Base-by-base conservation (phyloP, 2,888 invertebrate genomes). In the Herminia tarsipennalis region DNA sequence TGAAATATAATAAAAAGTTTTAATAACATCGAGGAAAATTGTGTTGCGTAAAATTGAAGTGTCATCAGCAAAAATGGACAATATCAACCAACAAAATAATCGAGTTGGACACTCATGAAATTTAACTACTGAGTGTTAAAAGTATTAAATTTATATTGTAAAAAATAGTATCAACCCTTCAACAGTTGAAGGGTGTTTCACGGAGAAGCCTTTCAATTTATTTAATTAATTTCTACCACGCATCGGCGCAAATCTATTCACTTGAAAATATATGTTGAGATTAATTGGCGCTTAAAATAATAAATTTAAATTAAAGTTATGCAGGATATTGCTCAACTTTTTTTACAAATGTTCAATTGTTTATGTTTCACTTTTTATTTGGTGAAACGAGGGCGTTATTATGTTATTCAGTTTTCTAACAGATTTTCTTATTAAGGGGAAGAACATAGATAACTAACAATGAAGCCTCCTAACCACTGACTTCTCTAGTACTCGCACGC, bases 201-300 rank as follows among this genome's bases (percentile, higher is more conserved):
- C 39, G 30, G 33, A 29, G 57, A 62, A 73, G 62, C 59, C 66
- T 72, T 75, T 71, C 61, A 73, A 73, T 78, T 75, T 79, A 78
- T 73, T 70, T 55, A 78, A 78, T 78, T 73, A 74, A 70, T 56
- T 72, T 70, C 65, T 67, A 51, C 54, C 47, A 62, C 63, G 71
- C 70, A 46, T 53, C 63, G 41, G 39, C 29, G 46, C 41, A 37
- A 42, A 45, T 63, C 55, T 51, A 55, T 62, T 50, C 56, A 62
- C 59, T 67, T 57, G 37, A 46, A 55, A 63, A 65, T 61, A 66
- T 57, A 59, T n/a, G 58, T 58, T 47, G 42, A 13, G 27, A 13
- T 8, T n/a, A n/a, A n/a, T n/a, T n/a, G n/a, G n/a, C n/a, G n/a
- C n/a, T n/a, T n/a, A n/a, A n/a, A n/a, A n/a, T n/a, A n/a, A n/a